phyloP scores from a whole-genome alignment of 2,888 invertebrate genomes.

The Nymphalis c-album region DNA sequence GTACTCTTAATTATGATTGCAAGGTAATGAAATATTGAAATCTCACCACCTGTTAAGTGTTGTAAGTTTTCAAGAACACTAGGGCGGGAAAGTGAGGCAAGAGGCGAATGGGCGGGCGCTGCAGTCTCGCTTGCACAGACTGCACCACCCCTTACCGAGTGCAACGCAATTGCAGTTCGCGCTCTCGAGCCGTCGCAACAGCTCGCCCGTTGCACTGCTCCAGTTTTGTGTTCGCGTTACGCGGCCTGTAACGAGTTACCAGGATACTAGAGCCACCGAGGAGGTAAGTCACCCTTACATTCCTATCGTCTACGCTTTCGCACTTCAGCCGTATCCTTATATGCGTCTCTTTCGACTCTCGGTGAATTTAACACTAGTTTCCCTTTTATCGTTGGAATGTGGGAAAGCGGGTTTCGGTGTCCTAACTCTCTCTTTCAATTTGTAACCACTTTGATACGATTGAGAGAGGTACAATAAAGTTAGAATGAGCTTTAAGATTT shows the following conservation, averaged over 20 bases:
- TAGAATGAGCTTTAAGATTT: conserved; percentile 13
- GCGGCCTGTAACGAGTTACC: conserved; percentile 77
- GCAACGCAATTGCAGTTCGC: conserved; percentile 71
- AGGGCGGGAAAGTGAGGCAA: conserved; percentile 80
- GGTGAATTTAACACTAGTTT: conserved; percentile 65
- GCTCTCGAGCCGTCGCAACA: conserved; percentile 57
- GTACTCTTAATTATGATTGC: conserved; percentile 27
- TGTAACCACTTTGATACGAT: conserved; percentile 66
- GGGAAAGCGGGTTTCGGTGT: conserved; percentile 76
- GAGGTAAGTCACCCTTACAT: conserved; percentile 75
- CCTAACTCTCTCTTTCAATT: conserved; percentile 78
- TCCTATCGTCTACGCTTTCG: conserved; percentile 57
- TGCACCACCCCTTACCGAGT: conserved; percentile 74
- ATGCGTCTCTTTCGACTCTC: conserved; percentile 51
- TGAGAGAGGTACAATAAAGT: conserved; percentile 44
- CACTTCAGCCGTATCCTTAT: conserved; percentile 51
- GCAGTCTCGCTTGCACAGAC: conserved; percentile 79
- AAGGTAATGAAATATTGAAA: conserved; percentile 24
- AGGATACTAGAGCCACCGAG: conserved; percentile 64
- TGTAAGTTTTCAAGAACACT: conserved; percentile 64
- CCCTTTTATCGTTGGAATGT: conserved; percentile 79
- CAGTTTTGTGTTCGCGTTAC: conserved; percentile 60
- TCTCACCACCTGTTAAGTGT: conserved; percentile 45
- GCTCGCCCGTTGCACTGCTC: conserved; percentile 64
- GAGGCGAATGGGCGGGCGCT: conserved; percentile 78